Evolutionary conservation across 2,113 vertebrate species (phyloP).

Genomic region (Chloropsis cyanopogon): DNA sequence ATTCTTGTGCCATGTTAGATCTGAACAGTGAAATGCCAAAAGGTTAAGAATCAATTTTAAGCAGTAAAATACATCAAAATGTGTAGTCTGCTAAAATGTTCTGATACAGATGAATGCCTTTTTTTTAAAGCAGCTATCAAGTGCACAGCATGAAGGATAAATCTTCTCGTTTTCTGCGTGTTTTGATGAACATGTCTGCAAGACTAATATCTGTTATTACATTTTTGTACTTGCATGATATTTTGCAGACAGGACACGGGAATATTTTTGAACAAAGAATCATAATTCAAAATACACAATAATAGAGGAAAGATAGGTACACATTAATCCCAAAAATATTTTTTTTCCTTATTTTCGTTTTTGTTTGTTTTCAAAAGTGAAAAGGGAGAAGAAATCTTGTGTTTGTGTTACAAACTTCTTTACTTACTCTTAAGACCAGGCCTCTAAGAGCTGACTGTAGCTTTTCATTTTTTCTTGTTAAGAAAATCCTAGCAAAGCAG

Average conservation of each 20-base stretch:
- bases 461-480: not conserved
- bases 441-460: not conserved
- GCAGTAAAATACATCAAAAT: not conserved
- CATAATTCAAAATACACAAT: not conserved
- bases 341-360: not conserved
- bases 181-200: not conserved
- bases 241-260: not conserved
- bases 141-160: not conserved
- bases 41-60: conserved; percentile 13
- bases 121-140: not conserved
- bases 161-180: not conserved
- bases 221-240: not conserved
- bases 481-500: not conserved
- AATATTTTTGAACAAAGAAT: not conserved
- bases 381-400: not conserved
- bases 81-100: not conserved
- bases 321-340: not conserved
- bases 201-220: not conserved
- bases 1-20: not conserved
- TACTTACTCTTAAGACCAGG: not conserved
- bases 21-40: not conserved
- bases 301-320: not conserved
- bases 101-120: not conserved
- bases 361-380: not conserved
- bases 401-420: not conserved